Conservation (phyloP, 2,888 invertebrate species). For the Cephus rjabovi region DNA sequence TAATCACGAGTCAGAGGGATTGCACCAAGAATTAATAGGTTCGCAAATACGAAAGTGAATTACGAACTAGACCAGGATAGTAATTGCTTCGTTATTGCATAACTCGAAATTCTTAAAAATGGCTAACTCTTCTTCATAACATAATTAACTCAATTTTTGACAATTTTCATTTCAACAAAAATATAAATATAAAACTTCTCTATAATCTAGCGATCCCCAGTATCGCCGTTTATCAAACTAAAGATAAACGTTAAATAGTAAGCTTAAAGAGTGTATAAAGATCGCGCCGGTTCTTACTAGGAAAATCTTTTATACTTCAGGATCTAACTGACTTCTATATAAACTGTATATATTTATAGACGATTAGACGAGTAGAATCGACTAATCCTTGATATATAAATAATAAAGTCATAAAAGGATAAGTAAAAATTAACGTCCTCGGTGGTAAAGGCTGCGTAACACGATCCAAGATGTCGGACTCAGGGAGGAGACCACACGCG, state of each 20-base stretch:
- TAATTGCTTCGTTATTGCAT: background rate
- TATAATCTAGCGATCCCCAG: background rate
- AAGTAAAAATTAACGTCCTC: slow-evolving; percentile 9
- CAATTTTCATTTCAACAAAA: background rate
- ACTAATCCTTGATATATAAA: background rate
- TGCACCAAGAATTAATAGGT: background rate
- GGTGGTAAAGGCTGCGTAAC: slow-evolving; percentile 33
- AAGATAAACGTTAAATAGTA: background rate
- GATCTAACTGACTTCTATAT: background rate
- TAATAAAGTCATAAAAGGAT: slow-evolving; percentile 8
- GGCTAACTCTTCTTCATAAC: no score
- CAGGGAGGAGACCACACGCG: slow-evolving; percentile 43
- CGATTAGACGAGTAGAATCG: background rate
- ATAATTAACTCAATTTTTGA: background rate
- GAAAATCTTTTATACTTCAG: background rate
- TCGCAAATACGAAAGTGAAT: background rate
- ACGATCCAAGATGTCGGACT: slow-evolving; percentile 28
- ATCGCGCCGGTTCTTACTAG: background rate
- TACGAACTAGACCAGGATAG: background rate
- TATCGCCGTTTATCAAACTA: background rate
- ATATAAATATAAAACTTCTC: background rate
- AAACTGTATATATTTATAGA: background rate
- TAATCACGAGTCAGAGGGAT: background rate
- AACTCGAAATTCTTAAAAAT: background rate
- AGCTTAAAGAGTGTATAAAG: background rate